phyloP scores from a whole-genome alignment of 1,140 invertebrate genomes.

The Drosophila pruinosa region DNA sequence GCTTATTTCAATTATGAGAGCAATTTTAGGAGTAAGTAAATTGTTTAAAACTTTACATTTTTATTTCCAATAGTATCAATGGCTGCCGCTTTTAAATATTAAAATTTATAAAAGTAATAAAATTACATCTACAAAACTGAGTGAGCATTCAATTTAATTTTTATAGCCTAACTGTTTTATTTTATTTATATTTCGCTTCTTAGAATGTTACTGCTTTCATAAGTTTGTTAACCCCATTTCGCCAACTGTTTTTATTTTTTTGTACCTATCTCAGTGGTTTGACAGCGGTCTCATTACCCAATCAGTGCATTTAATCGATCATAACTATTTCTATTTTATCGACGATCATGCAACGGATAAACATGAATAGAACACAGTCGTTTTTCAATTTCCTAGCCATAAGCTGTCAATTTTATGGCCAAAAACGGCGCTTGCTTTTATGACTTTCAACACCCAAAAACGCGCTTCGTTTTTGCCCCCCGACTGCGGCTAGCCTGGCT shows the following conservation, averaged over 20 bases:
- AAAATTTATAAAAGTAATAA: too few relatives aligned
- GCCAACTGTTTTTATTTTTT: too few relatives aligned
- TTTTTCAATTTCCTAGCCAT: conserved; percentile 74
- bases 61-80: too few relatives aligned
- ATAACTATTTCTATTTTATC: conserved; percentile 50
- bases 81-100: too few relatives aligned
- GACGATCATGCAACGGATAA: conserved; percentile 44
- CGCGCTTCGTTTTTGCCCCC: not conserved
- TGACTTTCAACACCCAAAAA: conserved; percentile 72
- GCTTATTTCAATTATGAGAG: not conserved
- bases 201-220: not conserved
- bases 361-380: conserved; percentile 23
- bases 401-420: conserved; percentile 79
- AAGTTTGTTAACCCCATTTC: not conserved
- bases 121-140: too few relatives aligned
- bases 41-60: too few relatives aligned
- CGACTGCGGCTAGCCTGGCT: not conserved
- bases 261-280: too few relatives aligned
- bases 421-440: conserved; percentile 73
- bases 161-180: too few relatives aligned
- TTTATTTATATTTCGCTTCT: too few relatives aligned
- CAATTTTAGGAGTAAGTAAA: too few relatives aligned
- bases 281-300: conserved; percentile 15
- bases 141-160: too few relatives aligned
- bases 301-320: conserved; percentile 43